Percentiles rank a stretch among this genome's conserved stretches.
Conservation (phyloP, 1,140 invertebrate species). For the Aphis gossypii region DNA sequence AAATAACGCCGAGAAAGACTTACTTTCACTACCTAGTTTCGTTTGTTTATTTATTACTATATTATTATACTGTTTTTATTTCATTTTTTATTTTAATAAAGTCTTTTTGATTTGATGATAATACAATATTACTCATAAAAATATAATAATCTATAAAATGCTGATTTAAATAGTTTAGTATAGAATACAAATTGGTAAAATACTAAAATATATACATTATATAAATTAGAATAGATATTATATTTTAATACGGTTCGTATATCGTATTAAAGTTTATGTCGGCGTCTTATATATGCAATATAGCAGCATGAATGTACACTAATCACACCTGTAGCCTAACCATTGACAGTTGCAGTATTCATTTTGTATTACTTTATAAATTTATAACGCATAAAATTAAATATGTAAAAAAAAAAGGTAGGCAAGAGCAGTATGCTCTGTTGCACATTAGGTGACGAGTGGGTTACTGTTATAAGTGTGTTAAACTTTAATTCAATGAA, state of each 20-base stretch:
- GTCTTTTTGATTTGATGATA: neutral
- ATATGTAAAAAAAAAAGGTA: too few species aligned
- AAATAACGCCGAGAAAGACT: neutral
- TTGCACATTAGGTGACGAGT: too few species aligned
- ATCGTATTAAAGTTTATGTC: neutral
- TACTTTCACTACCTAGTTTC: neutral
- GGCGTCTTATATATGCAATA: conserved; percentile 41
- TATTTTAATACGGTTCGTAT: neutral
- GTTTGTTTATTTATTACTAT: neutral
- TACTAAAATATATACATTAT: neutral
- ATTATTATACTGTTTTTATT: neutral
- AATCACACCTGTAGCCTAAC: neutral
- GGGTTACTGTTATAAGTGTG: too few species aligned
- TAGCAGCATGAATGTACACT: neutral
- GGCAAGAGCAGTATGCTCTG: too few species aligned
- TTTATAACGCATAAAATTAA: neutral
- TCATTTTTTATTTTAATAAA: neutral
- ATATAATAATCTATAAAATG: neutral
- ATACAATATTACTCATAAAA: neutral
- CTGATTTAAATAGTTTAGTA: neutral
- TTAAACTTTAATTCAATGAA: too few species aligned
- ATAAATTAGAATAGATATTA: neutral
- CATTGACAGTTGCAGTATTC: neutral
- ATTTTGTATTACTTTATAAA: neutral
- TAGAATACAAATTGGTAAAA: neutral